Evolutionary conservation across 2,888 invertebrate species (phyloP).

Genomic region (Agonopterix subpropinquella): DNA sequence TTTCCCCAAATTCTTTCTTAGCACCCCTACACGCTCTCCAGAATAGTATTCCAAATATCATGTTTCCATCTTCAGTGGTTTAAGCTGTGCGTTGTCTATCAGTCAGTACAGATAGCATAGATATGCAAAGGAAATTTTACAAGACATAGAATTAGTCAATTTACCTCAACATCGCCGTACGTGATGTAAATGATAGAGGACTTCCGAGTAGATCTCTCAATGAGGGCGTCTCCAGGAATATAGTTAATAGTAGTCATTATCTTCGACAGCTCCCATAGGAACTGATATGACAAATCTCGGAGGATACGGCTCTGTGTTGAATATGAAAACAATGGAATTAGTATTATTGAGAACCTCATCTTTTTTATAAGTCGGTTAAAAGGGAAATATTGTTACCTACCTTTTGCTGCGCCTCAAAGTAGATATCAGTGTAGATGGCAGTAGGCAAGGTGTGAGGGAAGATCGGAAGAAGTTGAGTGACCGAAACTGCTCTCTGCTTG

Average conservation of each 20-base stretch:
- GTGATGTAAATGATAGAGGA: conserved; percentile 48
- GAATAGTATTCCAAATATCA: no score
- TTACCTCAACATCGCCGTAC: conserved; percentile 56
- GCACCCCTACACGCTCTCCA: no score
- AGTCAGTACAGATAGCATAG: neutral
- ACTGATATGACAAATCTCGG: conserved; percentile 45
- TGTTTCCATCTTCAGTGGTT: no score
- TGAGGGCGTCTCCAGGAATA: conserved; percentile 56
- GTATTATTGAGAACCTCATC: neutral
- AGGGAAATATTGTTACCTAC: conserved; percentile 17
- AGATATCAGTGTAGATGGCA: conserved; percentile 46
- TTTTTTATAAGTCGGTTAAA: no score
- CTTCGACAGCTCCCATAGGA: conserved; percentile 49
- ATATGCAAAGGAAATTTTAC: no score
- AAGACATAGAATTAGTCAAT: neutral
- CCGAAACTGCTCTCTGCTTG: conserved; percentile 50
- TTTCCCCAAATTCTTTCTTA: no score
- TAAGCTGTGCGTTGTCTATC: no score
- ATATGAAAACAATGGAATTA: neutral
- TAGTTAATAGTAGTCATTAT: conserved; percentile 52
- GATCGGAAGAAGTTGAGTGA: conserved; percentile 36
- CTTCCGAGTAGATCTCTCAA: conserved; percentile 41
- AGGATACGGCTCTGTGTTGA: conserved; percentile 40
- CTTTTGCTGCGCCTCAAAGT: conserved; percentile 58
- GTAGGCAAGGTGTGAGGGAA: conserved; percentile 48